Evolutionary conservation across 2,888 invertebrate species (phyloP), one percentile per base, ranked within the genome.

Genomic region (Thalpophila matura): DNA sequence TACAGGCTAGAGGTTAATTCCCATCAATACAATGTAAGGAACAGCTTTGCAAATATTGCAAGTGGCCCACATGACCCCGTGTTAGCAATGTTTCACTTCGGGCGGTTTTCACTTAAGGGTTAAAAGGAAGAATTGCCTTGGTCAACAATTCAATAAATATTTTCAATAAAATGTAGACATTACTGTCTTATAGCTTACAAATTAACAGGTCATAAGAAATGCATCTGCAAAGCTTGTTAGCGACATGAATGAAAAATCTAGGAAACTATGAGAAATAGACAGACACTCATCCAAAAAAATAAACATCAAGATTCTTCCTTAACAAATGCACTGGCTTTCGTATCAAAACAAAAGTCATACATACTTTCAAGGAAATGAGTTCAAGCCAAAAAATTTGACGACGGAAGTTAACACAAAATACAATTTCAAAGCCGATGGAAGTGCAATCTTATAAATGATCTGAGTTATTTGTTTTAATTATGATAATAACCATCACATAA

Each of bases 401-500:
- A 63, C 74, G 83, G 84, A 83, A 76, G 79, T 80, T 53, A 75
- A 63, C 54, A 72, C 77, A 78, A 77, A 79, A 70, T 73, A 74
- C 67, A 72, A 62, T 74, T 71, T 81, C 77, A 80, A 79, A 82
- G 68, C 12, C 60, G 42, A 72, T 60, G 60, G 33, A 68, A 72
- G 40, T 62, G 51, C 60, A 68, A 68, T 65, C 61, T 67, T 31
- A 61, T 62, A 66, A 70, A 70, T 61, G 31, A 58, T 64, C 65
- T 50, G 16, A 55, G 80, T 49, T 74, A 71, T 77, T 82, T 81
- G 79, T 83, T 86, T 80, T 79, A 68, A 62, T 77, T 80, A 74
- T 67, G 55, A 74, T 75, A 77, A 79, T 74, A 82, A 70, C 73
- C 67, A 72, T 71, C 56, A 64, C 74, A 85, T 85, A 86, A 84